phyloP scores from a whole-genome alignment of 92 coral and sea anemone genomes.

The Porites lobata region DNA sequence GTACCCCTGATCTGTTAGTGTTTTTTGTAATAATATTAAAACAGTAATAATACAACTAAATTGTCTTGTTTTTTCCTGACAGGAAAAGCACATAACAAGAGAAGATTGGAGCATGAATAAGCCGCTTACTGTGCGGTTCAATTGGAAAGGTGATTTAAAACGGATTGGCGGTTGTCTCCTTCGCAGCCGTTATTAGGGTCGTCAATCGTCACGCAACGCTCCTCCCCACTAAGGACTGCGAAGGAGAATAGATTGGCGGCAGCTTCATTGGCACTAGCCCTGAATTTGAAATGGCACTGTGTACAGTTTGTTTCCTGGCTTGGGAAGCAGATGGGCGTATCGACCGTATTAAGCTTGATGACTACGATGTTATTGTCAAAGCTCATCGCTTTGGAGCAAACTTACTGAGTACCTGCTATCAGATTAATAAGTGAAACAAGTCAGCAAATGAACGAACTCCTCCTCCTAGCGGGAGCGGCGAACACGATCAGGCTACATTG shows the following conservation, averaged over 20 bases:
- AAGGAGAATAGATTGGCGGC: conserved; percentile 71
- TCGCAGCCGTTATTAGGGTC: too few species aligned
- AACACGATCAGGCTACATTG: too few species aligned
- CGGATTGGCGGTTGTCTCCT: conserved; percentile 79
- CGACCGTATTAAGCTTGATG: conserved; percentile 88
- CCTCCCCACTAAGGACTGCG: too few species aligned
- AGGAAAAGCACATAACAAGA: conserved; percentile 80
- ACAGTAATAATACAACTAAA: too few species aligned
- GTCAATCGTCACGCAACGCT: too few species aligned
- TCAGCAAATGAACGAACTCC: too few species aligned
- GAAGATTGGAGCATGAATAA: conserved; percentile 85
- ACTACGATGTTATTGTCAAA: conserved; percentile 85
- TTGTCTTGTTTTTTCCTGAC: not conserved
- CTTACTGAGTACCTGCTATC: conserved; percentile 88
- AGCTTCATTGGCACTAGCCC: conserved; percentile 99
- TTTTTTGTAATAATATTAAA: too few species aligned
- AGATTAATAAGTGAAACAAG: conserved; percentile 55
- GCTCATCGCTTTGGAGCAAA: conserved; percentile 76
- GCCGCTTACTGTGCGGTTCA: conserved; percentile 87
- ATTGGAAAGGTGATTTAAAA: conserved; percentile 91
- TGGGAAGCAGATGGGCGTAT: conserved; percentile 61
- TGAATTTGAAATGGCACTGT: conserved; percentile 95
- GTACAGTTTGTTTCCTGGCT: conserved; percentile 94
- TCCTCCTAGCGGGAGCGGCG: too few species aligned
- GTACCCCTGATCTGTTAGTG: too few species aligned